Conservation (phyloP, 35 echinoderm and acorn worm species). For the Anneissia japonica region DNA sequence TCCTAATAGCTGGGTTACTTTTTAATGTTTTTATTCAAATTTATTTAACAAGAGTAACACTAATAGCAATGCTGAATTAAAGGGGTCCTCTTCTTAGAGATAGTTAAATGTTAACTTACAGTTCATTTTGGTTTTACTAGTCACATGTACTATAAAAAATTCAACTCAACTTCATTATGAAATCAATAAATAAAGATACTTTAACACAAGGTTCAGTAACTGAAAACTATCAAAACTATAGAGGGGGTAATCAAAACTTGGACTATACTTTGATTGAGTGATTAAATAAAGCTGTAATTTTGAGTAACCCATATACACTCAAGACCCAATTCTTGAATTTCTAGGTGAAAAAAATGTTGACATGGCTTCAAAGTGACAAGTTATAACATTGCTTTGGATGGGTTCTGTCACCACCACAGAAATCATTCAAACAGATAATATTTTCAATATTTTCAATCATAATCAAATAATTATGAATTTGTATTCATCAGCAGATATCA, state of each 20-base stretch:
- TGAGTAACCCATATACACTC: not conserved
- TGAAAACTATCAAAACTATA: not conserved
- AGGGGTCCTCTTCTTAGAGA: too few relatives aligned
- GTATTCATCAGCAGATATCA: not conserved
- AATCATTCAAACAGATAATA: not conserved
- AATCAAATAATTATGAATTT: not conserved
- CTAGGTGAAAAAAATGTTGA: not conserved
- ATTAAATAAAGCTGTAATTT: not conserved
- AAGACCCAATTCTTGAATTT: not conserved
- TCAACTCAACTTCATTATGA: too few relatives aligned
- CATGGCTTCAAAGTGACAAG: not conserved
- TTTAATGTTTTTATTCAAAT: too few relatives aligned
- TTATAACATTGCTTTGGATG: not conserved
- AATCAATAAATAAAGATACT: too few relatives aligned
- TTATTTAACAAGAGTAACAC: too few relatives aligned
- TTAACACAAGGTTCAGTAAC: too few relatives aligned
- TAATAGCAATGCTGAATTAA: too few relatives aligned
- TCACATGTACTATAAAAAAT: too few relatives aligned
- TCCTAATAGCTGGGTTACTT: too few relatives aligned
- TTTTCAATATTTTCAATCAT: slow-evolving; percentile 2
- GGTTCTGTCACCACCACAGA: not conserved
- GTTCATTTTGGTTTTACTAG: too few relatives aligned
- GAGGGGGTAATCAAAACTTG: not conserved
- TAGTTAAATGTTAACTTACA: too few relatives aligned
- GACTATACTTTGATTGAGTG: not conserved